Base-by-base conservation (phyloP, 2,888 invertebrate species). In the Phalangium opilio region DNA sequence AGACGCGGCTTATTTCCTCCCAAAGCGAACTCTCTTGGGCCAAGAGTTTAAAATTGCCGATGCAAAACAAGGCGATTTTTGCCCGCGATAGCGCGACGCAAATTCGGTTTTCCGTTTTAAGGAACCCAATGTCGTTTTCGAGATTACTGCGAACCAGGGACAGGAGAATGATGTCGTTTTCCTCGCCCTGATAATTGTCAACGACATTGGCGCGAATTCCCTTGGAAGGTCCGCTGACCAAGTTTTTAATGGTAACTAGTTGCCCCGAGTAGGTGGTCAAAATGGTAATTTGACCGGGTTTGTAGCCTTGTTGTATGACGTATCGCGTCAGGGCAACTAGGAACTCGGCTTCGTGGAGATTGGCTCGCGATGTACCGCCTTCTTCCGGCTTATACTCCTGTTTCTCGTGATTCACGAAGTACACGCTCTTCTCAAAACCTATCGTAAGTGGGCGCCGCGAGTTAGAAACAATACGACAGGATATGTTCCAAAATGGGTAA, bases 121-220 rank as follows among this genome's bases (percentile, higher is more conserved):
- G 66, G 63, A 83, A 84, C 0, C 83, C 84, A 53, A 83, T 78
- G 48, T 71, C 74, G 42, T 72, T 71, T 11, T 75, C 70, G 39
- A 65, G 62, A 66, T 83, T 83, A 61, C 78, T 83, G 60, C 85
- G 73, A 0, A 86, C 85, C 12, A 86, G 64, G 0, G 84, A 83
- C 50, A 86, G 65, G 54, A 86, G 70, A 44, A 85, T 77, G 59
- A 85, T 81, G 61, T 77, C 76, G 60, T 75, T 78, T 69, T 83
- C 84, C 60, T 83, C 78, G 0, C 85, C 84, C 68, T 85, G 85
- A 59, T 75, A 85, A 61, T 81, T 83, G 62, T 85, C 84, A 1
- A 84, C 77, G 3, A 36, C 36, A 32, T 11, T 45, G 12, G 35
- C 15, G 2, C 21, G 2, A 34, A 47, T 32, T 17, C 27, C 33